Conservation (phyloP, 2,113 vertebrate genomes). For the Tachysurus fulvidraco region DNA sequence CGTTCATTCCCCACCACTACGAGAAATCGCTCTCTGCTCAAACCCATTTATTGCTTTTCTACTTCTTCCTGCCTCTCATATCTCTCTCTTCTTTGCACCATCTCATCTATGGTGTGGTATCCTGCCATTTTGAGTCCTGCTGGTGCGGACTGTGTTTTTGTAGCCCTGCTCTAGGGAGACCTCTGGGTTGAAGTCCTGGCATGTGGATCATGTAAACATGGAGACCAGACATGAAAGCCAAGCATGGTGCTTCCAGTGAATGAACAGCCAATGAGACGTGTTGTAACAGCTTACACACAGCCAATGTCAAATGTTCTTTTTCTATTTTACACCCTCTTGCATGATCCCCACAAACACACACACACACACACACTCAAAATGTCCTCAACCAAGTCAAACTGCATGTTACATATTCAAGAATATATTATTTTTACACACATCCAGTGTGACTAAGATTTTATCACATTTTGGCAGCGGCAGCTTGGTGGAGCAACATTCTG, state of each 20-base stretch:
- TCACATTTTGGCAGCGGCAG: too few species aligned
- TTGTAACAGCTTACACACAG: background rate
- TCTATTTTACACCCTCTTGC: background rate
- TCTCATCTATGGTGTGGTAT: background rate
- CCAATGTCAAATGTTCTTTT: background rate
- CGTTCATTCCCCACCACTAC: background rate
- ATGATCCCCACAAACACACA: background rate
- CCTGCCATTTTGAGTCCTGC: background rate
- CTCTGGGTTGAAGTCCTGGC: background rate
- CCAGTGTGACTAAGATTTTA: too few species aligned
- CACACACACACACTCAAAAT: background rate
- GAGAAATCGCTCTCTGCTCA: background rate
- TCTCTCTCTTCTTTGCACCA: background rate
- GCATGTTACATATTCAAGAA: background rate
- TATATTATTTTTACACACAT: background rate
- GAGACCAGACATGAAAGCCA: background rate
- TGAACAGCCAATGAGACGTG: background rate
- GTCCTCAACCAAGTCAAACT: background rate
- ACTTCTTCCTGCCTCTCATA: background rate
- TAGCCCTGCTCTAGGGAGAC: background rate
- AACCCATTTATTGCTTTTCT: background rate
- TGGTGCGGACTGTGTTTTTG: background rate
- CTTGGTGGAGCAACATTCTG: too few species aligned
- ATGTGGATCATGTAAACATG: conserved; percentile 5
- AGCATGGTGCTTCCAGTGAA: background rate